Evolutionary conservation across 2,888 invertebrate genomes (phyloP).

Genomic region (Chymomyza procnemis): DNA sequence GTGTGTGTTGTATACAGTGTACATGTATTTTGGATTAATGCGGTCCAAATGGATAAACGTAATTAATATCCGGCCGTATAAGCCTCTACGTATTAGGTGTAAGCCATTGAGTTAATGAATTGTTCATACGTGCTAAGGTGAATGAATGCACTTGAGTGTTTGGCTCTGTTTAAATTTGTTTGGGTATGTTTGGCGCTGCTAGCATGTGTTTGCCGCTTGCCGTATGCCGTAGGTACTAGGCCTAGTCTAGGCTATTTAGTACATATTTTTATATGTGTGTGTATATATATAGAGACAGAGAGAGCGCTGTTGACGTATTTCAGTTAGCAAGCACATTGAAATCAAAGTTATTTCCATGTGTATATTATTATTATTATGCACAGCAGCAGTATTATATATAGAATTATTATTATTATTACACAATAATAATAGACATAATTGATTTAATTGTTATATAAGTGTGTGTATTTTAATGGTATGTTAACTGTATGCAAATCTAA

Average conservation of each 20-base stretch:
- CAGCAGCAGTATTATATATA: background rate
- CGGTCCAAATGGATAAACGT: conserved; percentile 49
- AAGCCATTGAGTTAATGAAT: conserved; percentile 44
- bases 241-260: background rate
- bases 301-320: background rate
- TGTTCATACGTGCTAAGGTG: conserved; percentile 38
- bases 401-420: no score
- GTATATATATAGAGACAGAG: background rate
- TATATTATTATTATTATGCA: background rate
- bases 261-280: background rate
- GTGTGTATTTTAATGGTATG: background rate
- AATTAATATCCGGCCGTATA: conserved; percentile 58
- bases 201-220: background rate
- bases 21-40: conserved; percentile 45
- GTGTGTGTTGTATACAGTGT: conserved; percentile 34
- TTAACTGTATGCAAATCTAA: background rate
- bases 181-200: no score
- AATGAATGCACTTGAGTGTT: background rate
- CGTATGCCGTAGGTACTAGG: background rate
- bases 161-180: no score
- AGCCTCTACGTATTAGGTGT: conserved; percentile 2
- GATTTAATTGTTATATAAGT: background rate
- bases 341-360: background rate
- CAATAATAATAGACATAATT: background rate
- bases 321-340: background rate